Base-by-base conservation (phyloP, 2,797 vertebrate genomes). In the Sebastes taczanowskii region DNA sequence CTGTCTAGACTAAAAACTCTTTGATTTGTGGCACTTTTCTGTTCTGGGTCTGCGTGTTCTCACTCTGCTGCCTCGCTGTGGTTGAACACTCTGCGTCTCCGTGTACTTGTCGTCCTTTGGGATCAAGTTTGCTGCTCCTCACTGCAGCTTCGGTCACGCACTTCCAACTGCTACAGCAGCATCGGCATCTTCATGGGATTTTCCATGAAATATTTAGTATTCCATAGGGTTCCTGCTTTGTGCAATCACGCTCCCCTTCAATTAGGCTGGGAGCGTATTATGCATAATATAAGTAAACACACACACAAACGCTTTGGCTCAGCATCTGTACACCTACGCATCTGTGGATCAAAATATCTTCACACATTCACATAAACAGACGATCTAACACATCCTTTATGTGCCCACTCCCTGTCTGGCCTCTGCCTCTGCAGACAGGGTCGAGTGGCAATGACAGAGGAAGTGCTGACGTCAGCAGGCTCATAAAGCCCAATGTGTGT, bases 131-230 rank as follows among this genome's bases (percentile, higher is more conserved):
- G 3, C 32, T 67, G 80, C 86, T 86, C 68, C 76, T 81, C 78
- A 4, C 71, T 29, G 72, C 77, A 49, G 34, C 60, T 66, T 70
- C 73, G 63, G 78, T 91, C 88, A 88, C 78, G 74, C 88, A 86
- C 59, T 46, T 76, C 70, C 20, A 70, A 30, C 75, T 60, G 65
- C 83, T 49, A 74, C 35, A 38, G 35, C 80, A 49, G 76, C 74
- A 2, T 25, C 62, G 60, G 63, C 27, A 22, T 85, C 82, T 88
- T 78, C 70, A 20, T 23, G 65, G 74, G 79, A 66, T 83, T 84
- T 72, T 73, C 63, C 53, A 78, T 91, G 32, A 91, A 93, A 91
- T 86, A 89, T 90, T 89, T 81, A 90, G 62, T 63, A 46, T 80
- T 80, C 74, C 76, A 58, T 65, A 42, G 66, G 70, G 69, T 68